phyloP scores from a whole-genome alignment of 2,797 vertebrate species.

The Cyprinella venusta region DNA sequence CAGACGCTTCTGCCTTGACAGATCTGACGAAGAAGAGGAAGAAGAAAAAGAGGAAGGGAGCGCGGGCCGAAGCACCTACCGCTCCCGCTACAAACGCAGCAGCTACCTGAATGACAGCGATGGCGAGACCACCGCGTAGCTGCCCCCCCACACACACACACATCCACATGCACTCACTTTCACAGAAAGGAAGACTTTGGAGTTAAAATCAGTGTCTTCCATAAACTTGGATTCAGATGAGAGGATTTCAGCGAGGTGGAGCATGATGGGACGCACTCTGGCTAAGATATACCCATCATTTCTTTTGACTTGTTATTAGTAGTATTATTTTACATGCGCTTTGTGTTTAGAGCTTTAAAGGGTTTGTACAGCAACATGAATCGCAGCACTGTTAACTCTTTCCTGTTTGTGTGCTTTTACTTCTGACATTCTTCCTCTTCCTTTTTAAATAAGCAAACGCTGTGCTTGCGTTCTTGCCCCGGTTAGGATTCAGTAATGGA shows the following conservation, averaged over 20 bases:
- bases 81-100: conserved; percentile 72
- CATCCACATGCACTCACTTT: conserved; percentile 37
- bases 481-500: conserved; percentile 13
- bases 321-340: conserved; percentile 35
- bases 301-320: conserved; percentile 43
- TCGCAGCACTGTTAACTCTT: conserved; percentile 34
- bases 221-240: conserved; percentile 24
- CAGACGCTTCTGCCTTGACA: conserved; percentile 78
- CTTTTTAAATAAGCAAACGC: conserved; percentile 19
- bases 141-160: background rate
- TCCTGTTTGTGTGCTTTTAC: conserved; percentile 30
- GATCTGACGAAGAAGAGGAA: conserved; percentile 89
- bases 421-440: conserved; percentile 32
- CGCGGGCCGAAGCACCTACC: conserved; percentile 68
- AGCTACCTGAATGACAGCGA: conserved; percentile 82
- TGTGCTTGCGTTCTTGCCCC: conserved; percentile 16
- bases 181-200: conserved; percentile 15
- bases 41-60: conserved; percentile 83
- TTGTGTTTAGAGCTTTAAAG: conserved; percentile 40
- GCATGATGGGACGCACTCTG: conserved; percentile 43
- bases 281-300: conserved; percentile 32
- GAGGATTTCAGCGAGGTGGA: conserved; percentile 15
- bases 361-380: conserved; percentile 35
- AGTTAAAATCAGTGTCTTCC: conserved; percentile 47
- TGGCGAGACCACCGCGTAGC: conserved; percentile 78